phyloP scores from a whole-genome alignment of 2,888 invertebrate genomes.

The Lutraria lutraria region DNA sequence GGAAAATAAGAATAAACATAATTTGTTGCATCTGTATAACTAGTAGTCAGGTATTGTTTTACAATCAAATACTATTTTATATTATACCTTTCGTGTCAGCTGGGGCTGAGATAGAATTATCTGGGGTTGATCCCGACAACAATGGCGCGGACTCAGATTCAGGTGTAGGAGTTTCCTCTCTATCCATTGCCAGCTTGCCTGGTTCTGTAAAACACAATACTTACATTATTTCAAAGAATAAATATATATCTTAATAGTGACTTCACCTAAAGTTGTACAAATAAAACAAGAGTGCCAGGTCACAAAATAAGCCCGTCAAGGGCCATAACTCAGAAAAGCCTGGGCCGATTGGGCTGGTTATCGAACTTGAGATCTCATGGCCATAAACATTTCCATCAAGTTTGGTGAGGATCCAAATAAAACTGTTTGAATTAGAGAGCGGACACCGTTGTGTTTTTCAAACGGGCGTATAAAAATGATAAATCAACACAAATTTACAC shows the following conservation, averaged over 20 bases:
- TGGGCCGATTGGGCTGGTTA: too few species aligned
- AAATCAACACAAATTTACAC: too few species aligned
- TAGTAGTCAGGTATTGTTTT: not conserved
- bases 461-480: too few species aligned
- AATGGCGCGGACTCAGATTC: conserved; percentile 61
- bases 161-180: conserved; percentile 59
- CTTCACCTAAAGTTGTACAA: too few species aligned
- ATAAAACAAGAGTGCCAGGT: too few species aligned
- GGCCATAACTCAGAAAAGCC: too few species aligned
- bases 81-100: conserved; percentile 29
- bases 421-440: too few species aligned
- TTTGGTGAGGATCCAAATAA: too few species aligned
- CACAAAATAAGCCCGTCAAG: too few species aligned
- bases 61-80: not conserved
- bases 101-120: not conserved
- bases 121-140: conserved; percentile 45
- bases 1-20: not conserved
- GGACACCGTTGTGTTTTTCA: too few species aligned
- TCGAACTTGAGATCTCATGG: too few species aligned
- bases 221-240: not conserved
- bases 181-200: conserved; percentile 59
- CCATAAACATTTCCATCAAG: too few species aligned
- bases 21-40: not conserved
- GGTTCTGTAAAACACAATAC: conserved; percentile 48
- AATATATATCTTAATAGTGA: not conserved